phyloP scores from a whole-genome alignment of 2,797 vertebrate genomes.

The Sebastiscus tertius region DNA sequence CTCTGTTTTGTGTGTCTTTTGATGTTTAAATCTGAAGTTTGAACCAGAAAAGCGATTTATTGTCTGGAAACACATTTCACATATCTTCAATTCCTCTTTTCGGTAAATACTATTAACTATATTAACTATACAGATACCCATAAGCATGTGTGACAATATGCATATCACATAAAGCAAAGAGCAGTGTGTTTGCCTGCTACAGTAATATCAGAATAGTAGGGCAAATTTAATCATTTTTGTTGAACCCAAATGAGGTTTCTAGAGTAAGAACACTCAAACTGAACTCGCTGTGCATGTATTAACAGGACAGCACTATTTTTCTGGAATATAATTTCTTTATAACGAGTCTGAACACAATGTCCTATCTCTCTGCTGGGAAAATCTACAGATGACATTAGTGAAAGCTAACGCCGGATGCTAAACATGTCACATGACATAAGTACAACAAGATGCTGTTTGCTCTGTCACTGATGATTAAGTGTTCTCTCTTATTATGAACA shows the following conservation, averaged over 20 bases:
- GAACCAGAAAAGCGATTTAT: not conserved
- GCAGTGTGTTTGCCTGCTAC: not conserved
- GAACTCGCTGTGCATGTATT: not conserved
- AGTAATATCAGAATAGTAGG: not conserved
- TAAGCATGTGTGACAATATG: not conserved
- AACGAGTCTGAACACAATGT: not conserved
- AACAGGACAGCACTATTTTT: not conserved
- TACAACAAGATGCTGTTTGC: not conserved
- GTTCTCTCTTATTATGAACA: not conserved
- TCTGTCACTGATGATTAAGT: not conserved
- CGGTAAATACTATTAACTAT: not conserved
- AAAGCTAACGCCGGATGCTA: not conserved
- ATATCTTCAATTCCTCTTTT: accelerated
- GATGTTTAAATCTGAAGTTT: not conserved
- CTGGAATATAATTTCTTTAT: not conserved
- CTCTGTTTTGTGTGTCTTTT: not conserved
- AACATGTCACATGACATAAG: not conserved
- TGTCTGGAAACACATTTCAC: not conserved
- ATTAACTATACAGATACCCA: not conserved
- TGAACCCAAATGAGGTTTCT: not conserved
- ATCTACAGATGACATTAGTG: not conserved
- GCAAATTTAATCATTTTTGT: not conserved
- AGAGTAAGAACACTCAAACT: not conserved
- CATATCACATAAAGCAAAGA: not conserved
- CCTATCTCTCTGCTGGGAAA: not conserved